Percentiles rank a stretch among this genome's conserved stretches.
These are phyloP conservation scores for Cephus pygmeus DNA, from an alignment of 2,888 invertebrate genomes.

Conservation along the genomic window DNA sequence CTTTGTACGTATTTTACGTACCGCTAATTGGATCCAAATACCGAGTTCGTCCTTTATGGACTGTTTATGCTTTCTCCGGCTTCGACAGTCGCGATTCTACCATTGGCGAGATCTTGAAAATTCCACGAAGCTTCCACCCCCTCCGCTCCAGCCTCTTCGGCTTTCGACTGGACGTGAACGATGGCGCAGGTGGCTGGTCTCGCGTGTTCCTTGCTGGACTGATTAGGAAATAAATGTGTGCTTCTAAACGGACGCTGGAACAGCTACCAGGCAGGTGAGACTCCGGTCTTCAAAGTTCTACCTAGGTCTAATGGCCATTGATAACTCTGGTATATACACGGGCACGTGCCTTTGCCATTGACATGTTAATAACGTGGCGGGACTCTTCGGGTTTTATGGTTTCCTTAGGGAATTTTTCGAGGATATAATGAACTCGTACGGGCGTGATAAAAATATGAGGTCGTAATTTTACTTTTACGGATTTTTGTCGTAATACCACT, in stretches of 20 bases:
- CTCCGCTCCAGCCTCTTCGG: not conserved
- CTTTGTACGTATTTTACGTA: slow-evolving; percentile 30
- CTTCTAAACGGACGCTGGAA: slow-evolving; percentile 23
- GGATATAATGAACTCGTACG: not conserved
- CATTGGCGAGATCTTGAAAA: not conserved
- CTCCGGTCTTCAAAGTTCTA: not conserved
- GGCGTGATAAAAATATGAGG: not conserved
- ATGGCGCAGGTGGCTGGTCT: not conserved
- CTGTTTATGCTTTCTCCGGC: not conserved
- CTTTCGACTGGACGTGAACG: not conserved
- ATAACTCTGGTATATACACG: slow-evolving; percentile 15
- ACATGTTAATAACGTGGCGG: slow-evolving; percentile 14
- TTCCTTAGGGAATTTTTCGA: not conserved
- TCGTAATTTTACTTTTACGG: no score
- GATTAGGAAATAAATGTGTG: slow-evolving; percentile 40
- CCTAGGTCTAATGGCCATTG: slow-evolving; percentile 26
- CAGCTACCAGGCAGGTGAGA: slow-evolving; percentile 34
- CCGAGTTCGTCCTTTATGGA: slow-evolving; percentile 21
- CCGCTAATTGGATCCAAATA: slow-evolving; percentile 41
- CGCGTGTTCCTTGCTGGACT: slow-evolving; percentile 17
- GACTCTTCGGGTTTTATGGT: not conserved
- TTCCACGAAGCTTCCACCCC: not conserved
- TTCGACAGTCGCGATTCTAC: not conserved
- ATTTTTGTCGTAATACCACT: no score
- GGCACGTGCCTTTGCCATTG: slow-evolving; percentile 6